Conservation (phyloP, 1,140 invertebrate species). For the Drosophila miranda region DNA sequence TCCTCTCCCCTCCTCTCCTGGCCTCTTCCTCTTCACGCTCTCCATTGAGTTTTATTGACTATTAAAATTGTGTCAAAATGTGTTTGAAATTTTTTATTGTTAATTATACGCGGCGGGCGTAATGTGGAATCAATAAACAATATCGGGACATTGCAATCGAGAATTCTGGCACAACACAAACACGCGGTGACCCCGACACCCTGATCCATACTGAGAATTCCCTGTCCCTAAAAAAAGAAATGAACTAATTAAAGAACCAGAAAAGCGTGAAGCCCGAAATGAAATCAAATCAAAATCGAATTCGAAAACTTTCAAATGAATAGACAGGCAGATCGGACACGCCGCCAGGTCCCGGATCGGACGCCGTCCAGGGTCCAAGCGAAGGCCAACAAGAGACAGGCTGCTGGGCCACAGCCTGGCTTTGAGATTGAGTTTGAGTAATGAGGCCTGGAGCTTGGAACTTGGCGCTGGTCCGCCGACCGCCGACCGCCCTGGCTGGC, state of each 20-base stretch:
- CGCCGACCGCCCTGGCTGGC: conserved; percentile 40
- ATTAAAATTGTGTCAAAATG: conserved; percentile 81
- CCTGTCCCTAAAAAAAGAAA: no score
- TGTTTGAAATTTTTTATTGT: conserved; percentile 78
- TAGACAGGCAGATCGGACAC: conserved; percentile 74
- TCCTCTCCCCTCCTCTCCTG: background rate
- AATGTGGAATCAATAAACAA: conserved; percentile 70
- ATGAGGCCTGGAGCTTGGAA: conserved; percentile 50
- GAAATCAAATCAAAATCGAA: conserved; percentile 73
- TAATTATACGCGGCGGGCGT: conserved; percentile 59
- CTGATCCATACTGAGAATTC: conserved; percentile 8
- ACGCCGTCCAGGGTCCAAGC: no score
- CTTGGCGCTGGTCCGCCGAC: background rate
- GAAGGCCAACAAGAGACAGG: no score
- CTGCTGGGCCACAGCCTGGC: background rate
- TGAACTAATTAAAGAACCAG: conserved; percentile 40
- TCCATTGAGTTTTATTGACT: conserved; percentile 64
- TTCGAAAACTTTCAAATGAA: conserved; percentile 55
- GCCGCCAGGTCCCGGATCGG: conserved; percentile 22
- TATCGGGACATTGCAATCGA: conserved; percentile 41
- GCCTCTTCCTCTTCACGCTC: conserved; percentile 1
- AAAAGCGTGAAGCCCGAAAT: conserved; percentile 64
- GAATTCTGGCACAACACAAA: conserved; percentile 20
- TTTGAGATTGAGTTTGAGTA: conserved; percentile 54
- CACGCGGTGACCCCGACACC: no score